A percentile compares a stretch with the other conserved stretches of the same genome.
phyloP scores from a whole-genome alignment of 2,113 vertebrate genomes.

The Calonectris borealis region DNA sequence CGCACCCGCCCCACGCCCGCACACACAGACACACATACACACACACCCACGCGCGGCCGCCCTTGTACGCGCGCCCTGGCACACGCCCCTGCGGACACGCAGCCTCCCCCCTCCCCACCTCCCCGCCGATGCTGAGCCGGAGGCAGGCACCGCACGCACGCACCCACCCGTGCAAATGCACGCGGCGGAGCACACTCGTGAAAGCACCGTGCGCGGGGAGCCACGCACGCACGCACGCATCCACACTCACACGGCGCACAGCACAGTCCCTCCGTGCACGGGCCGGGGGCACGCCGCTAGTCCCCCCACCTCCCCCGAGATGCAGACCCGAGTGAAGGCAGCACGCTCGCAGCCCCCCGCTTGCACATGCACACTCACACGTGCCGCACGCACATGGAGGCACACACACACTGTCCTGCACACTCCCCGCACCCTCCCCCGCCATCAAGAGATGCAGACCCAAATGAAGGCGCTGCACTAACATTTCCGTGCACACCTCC shows the following conservation, averaged over 20 bases:
- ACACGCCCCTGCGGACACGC: background rate
- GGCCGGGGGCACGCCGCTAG: background rate
- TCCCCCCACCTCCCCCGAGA: no score
- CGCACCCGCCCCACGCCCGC: background rate
- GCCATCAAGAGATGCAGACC: background rate
- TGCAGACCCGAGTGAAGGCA: background rate
- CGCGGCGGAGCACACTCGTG: background rate
- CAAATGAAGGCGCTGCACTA: rapidly evolving
- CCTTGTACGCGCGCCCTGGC: background rate
- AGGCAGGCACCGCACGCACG: background rate
- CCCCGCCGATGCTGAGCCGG: no score
- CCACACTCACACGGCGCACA: rapidly evolving
- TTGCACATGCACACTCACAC: rapidly evolving
- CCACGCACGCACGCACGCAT: rapidly evolving
- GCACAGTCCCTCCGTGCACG: background rate
- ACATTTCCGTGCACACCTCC: rapidly evolving
- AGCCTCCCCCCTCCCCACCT: no score
- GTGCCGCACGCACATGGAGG: background rate
- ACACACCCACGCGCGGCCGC: background rate
- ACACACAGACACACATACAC: background rate
- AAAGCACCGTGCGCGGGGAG: background rate
- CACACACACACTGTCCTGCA: rapidly evolving
- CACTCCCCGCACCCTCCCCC: background rate
- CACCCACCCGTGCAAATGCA: background rate
- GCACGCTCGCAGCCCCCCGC: no score